Base-by-base conservation (phyloP, 2,888 invertebrate species). In the Herminia tarsipennalis region DNA sequence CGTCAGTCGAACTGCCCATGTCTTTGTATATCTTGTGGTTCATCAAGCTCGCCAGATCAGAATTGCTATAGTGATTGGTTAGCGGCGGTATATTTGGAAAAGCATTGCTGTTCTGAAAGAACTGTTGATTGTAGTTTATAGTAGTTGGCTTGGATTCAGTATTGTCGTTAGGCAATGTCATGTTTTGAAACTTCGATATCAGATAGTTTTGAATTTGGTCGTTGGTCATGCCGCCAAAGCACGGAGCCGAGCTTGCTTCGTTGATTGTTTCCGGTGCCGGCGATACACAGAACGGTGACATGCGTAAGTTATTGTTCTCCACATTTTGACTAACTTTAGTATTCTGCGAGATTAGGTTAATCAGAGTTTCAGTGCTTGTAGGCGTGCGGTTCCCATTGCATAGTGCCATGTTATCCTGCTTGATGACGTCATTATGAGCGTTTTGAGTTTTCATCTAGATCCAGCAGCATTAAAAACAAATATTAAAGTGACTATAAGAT, bases 21-120 rank as follows among this genome's bases (percentile, higher is more conserved):
- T 78, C 78, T 35, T 78, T 78, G 46, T 73, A 82, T 1, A 69
- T 53, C 17, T 76, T 76, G 10, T 83, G 70, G 38, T 77, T 78
- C 22, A 84, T 46, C 9, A 87, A 67, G 43, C 65, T 83, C 3
- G 77, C 74, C 17, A 89, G 47, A 43, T 88, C 88, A 0, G 79
- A 69, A 50, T 80, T 82, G 58, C 83, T 88, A 69, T 71, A 84
- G 47, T 88, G 78, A 46, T 78, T 86, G 4, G 66, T 74, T 12
- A 90, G 64, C 3, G 81, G 88, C 4, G 89, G 88, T 29, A 90
- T 87, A 42, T 86, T 78, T 0, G 90, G 89, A 44, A 91, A 91
- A 10, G 89, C 89, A 28, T 81, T 85, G 49, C 77, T 66, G 50
- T 91, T 91, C 49, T 90, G 90, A 42, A 77, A 90, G 62, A 76